Evolutionary conservation across 2,797 vertebrate species (phyloP), one percentile per base, ranked within the genome.

Genomic region (Danio kyathit): DNA sequence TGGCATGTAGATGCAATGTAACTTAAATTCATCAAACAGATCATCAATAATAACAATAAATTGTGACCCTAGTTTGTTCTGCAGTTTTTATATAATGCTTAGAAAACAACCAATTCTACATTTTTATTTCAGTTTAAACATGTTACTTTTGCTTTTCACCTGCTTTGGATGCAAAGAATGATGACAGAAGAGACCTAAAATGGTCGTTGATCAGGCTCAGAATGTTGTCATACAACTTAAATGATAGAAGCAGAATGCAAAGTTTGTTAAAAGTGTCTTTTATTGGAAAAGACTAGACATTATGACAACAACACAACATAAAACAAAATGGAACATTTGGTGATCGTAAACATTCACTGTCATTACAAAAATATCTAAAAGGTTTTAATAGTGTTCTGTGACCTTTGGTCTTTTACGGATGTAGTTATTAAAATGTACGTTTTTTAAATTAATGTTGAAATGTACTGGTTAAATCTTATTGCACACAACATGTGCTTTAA

Each of bases 291-390:
- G 13, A 80, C 63, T 51, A 80, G 59, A 61, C 59, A 46, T 14
- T 7, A 9, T 76, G 44, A 41, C 43, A 41, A 74, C 74, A 84
- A 82, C 84, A 87, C 75, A 86, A 79, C 86, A 85, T 43, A 41
- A 17, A 81, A 74, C 70, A 11, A 74, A 74, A 74, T 80, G 79
- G 79, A 70, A 65, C 79, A 73, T 48, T 41, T 7, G 1, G 41
- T 7, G 59, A 57, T 46, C 13, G 5, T 48, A 48, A 74, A 71
- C 46, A 56, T 29, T 54, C 49, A 75, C 14, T 60, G 73, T 17
- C 51, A 7, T 56, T 64, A 74, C 43, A 74, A 41, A 73, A 64
- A 57, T 56, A 80, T 64, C 13, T 44, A 46, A 38, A 52, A 40
- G 5, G 19, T 19, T 60, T 38, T 51, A 59, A 16, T 70, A 59